Base-by-base conservation (phyloP, 1,140 invertebrate genomes). In the Lysiphlebus fabarum region DNA sequence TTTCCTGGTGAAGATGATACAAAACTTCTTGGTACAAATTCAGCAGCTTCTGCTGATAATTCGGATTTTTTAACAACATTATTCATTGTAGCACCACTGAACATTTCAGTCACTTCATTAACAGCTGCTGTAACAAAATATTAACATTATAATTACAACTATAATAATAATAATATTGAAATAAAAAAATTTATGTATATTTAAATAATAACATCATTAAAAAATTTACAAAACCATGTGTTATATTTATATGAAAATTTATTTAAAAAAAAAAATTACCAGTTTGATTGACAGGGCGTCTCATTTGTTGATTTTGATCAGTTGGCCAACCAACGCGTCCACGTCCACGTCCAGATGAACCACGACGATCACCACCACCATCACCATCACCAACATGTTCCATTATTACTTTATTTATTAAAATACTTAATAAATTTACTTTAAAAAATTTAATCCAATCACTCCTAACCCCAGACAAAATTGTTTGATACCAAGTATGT, bases 371-470 rank as follows among this genome's bases (percentile, higher is more conserved):
- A 14, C 50, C 50, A 33, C 49, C 40, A 12, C 57, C 56, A 17
- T 59, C 58, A 26, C 58, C 44, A 37, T 48, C 43, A 14, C 58
- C 44, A 43, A 51, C 58, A 45, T 53, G 58, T 34, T 59, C 58
- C 58, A 59, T 59, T 38, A 14, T 26, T 8, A 47, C n/a, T n/a
- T n/a, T n/a, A 47, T 12, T n/a, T 36, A 36, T n/a, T 48, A 12
- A 33, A 26, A 26, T 26, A 26, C 17, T 26, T 4, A 26, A 26
- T 26, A 26, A 2, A 26, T 4, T 26, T 26, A 26, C 17, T 26
- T 42, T 17, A 42, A 38, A 6, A 50, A 51, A 44, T 43, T 37
- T 43, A 10, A 4, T 44, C 9, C 41, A 41, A 51, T 36, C n/a
- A 26, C 17, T 12, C n/a, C 50, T 26, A 48, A 45, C 33, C 4